Percentiles rank a stretch among this genome's conserved stretches.
phyloP scores from a whole-genome alignment of 2,113 vertebrate genomes.

The Perccottus glenii region DNA sequence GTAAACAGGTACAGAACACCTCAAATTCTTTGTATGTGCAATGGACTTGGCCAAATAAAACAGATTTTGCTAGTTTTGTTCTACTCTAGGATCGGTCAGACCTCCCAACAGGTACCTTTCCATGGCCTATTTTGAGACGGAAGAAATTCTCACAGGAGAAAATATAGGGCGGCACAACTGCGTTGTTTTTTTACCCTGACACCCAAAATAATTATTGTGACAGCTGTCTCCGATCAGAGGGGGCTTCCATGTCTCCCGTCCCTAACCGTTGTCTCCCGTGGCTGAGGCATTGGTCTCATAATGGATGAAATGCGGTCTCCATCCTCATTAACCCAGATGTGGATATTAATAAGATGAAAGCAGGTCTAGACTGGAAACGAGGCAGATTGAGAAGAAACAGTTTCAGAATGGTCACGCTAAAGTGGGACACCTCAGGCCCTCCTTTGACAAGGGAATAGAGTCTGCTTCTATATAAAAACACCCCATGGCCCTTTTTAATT shows the following conservation, averaged over 20 bases:
- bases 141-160: slow-evolving; percentile 21
- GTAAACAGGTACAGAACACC: too few relatives aligned
- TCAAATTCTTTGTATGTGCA: too few relatives aligned
- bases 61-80: too few relatives aligned
- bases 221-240: slow-evolving; percentile 27
- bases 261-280: slow-evolving; percentile 27
- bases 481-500: slow-evolving; percentile 69
- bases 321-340: slow-evolving; percentile 85
- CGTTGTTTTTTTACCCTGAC: slow-evolving; percentile 17
- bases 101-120: background rate
- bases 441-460: slow-evolving; percentile 63
- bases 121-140: background rate
- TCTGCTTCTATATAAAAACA: slow-evolving; percentile 73
- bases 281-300: slow-evolving; percentile 64
- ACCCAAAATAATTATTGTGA: slow-evolving; percentile 47
- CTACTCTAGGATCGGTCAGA: too few relatives aligned
- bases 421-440: slow-evolving; percentile 74
- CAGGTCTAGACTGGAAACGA: slow-evolving; percentile 76
- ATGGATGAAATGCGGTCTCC: slow-evolving; percentile 71
- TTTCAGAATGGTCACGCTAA: slow-evolving; percentile 74
- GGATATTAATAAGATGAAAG: slow-evolving; percentile 81
- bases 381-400: slow-evolving; percentile 67
- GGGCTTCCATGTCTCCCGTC: slow-evolving; percentile 19
- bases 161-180: slow-evolving; percentile 22
- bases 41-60: too few relatives aligned